Base-by-base conservation (phyloP, 2,113 vertebrate genomes). In the Aptenodytes forsteri region DNA sequence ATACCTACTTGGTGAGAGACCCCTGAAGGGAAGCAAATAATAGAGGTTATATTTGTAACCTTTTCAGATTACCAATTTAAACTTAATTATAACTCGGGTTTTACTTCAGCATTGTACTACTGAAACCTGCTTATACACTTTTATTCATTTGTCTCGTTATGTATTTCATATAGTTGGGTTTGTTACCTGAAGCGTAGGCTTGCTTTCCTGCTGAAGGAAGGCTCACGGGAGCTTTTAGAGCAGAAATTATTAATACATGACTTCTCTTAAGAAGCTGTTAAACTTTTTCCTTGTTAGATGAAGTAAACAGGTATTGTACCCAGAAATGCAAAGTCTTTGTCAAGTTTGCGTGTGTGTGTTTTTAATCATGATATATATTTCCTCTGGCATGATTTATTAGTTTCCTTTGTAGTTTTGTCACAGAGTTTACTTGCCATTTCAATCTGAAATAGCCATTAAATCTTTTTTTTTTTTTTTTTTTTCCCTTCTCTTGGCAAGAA, bases 181-280 rank as follows among this genome's bases (percentile, higher is more conserved):
- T 80, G 66, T 61, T 67, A 82, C 44, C 73, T 44, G 49, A n/a
- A 50, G 55, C 7, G 8, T 4, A 19, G 32, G 27, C 40, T 79
- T 76, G 36, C 56, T 40, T 79, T 93, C 13, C 70, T 54, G 65
- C 61, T 49, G 83, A 72, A 47, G 72, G 44, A 67, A 83, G 25
- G 66, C 70, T 86, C 78, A 2, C 5, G 2, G 73, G 55, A 81
- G 59, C 59, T 93, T 87, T 89, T 55, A 56, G 47, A 87, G 54
- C 36, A 95, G 77, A 91, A 95, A 91, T 75, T 92, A 92, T 64
- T 91, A 96, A 91, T 71, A 96, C 83, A 61, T 67, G 46, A 49
- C 73, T 87, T 83, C 52, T 87, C 72, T 46, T 49, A 62, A 49
- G 70, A 66, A 89, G 38, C 67, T 23, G 11, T 84, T 96, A 87